Evolutionary conservation across 2,888 invertebrate genomes (phyloP), one percentile per base, ranked within the genome.

Genomic region (Chymomyza fuscimana): DNA sequence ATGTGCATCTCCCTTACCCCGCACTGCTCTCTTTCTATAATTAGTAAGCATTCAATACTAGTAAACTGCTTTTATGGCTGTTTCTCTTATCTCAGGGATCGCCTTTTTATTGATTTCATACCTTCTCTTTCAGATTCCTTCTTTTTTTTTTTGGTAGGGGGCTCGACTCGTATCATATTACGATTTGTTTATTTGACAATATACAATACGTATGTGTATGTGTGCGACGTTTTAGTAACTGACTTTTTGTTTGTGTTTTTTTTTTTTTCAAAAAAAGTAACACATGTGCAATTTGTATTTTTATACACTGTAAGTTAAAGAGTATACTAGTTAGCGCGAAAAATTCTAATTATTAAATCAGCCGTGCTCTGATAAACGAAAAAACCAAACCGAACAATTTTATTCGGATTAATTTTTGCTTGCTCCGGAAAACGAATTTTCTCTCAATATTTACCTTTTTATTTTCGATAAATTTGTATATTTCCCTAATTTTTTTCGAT

Each of bases 61-160:
- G 16, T 22, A 16, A 22, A 54, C 54, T 54, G 54, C 19, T 9
- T 58, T 58, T 25, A 58, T 25, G 58, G 29, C 58, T 25, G 25
- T 58, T 50, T 22, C 4, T 9, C 29, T 22, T 68, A 63, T 65
- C 68, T 61, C 50, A 22, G 7, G 16, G 7, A 74, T 66, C 66
- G 58, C 19, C 52, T 61, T 79, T 73, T 79, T 69, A 73, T 80
- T 80, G 73, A 77, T 79, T 79, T 80, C 67, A 40, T 68, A 66
- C 65, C 67, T 68, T 66, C 15, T 15, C 29, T 32, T 32, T 58
- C 32, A 22, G 56, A 50, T 51, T 62, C n/a, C 32, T 25, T 4
- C 7, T 32, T 36, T 36, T 36, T 36, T 36, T 36, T 36, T 36
- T 9, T 9, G 9, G 40, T 46, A 25, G 46, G 56, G n/a, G 46